Base-by-base conservation (phyloP, 2,888 invertebrate genomes). In the Hypena proboscidalis region DNA sequence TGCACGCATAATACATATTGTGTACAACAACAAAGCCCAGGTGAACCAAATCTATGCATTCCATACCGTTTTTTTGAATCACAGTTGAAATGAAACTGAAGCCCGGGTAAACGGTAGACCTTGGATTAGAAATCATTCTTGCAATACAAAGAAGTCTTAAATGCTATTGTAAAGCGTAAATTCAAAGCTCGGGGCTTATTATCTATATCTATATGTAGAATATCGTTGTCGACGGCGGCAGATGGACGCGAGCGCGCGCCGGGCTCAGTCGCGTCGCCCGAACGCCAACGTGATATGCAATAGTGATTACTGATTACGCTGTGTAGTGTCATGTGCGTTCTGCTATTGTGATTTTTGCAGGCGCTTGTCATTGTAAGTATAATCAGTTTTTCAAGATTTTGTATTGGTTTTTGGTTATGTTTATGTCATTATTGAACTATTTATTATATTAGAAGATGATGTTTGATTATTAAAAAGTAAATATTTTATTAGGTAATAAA, bases 321-420 rank as follows among this genome's bases (percentile, higher is more conserved):
- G 67, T 66, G 63, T 47, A 31, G 63, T 66, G 63, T 51, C 50
- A 66, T 66, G 63, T 63, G 63, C 47, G 37, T 36, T 52, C 51
- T 53, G 46, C 67, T 62, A 39, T 56, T 58, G 67, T 63, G 63
- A 47, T 62, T 58, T 39, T 48, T 43, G 22, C 43, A 56, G 56
- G 58, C 40, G 37, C 43, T 31, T 47, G 11, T 52, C 19, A 45
- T 39, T 43, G 63, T 63, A 34, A 63, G 63, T 63, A 63, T 43
- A 0, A 8, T 10, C 11, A 11, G 14, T 22, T 27, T 11, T 37
- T 17, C 9, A n/a, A 0, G 19, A 26, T 3, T 1, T 4, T 14
- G 17, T 32, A 25, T 29, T 17, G 3, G 5, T 5, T 3, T 17
- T 3, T 17, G 3, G 5, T 17, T 3, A 4, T 17, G 17, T 17